Evolutionary conservation across 2,113 vertebrate species (phyloP).

Genomic region (Poeciliopsis retropinna): DNA sequence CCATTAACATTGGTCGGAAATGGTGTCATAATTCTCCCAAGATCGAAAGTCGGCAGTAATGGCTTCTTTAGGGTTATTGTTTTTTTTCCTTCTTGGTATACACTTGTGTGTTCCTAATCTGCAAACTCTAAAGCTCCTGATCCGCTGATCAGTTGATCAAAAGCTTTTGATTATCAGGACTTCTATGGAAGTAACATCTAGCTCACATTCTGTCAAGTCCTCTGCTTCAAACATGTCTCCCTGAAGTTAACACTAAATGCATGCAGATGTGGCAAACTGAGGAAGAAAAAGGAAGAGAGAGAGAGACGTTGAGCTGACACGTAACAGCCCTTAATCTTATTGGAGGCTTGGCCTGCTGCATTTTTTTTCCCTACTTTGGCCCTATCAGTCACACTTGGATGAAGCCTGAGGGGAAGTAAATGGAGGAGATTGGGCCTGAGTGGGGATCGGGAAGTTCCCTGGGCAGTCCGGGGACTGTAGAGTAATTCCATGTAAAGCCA

Average conservation of each 20-base stretch:
- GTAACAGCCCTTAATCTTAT: slow-evolving; percentile 65
- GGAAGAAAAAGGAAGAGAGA: slow-evolving; percentile 23
- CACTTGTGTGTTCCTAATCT: too few species aligned
- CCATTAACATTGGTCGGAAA: too few species aligned
- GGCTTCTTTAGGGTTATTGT: too few species aligned
- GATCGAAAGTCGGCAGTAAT: too few species aligned
- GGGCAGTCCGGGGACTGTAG: slow-evolving; percentile 47
- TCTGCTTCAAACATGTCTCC: slow-evolving; percentile 21
- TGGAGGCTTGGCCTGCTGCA: slow-evolving; percentile 60
- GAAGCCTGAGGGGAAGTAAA: slow-evolving; percentile 62
- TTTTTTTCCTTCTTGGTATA: too few species aligned
- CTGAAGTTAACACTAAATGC: slow-evolving; percentile 51
- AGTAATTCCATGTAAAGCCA: slow-evolving; percentile 57
- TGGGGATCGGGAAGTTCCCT: slow-evolving; percentile 54
- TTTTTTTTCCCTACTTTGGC: slow-evolving; percentile 61
- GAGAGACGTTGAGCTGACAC: slow-evolving; percentile 38
- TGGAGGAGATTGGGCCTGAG: slow-evolving; percentile 64
- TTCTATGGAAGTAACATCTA: not conserved
- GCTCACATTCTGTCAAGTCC: slow-evolving; percentile 32
- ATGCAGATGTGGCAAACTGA: slow-evolving; percentile 27
- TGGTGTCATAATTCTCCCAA: too few species aligned
- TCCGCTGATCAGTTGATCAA: not conserved
- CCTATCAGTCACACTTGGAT: slow-evolving; percentile 69
- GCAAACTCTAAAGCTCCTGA: too few species aligned
- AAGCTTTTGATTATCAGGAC: not conserved